A percentile compares a stretch with the other conserved stretches of the same genome.
These are phyloP conservation scores for Psophia crepitans DNA, from an alignment of 2,113 vertebrate genomes.

Conservation along the genomic window DNA sequence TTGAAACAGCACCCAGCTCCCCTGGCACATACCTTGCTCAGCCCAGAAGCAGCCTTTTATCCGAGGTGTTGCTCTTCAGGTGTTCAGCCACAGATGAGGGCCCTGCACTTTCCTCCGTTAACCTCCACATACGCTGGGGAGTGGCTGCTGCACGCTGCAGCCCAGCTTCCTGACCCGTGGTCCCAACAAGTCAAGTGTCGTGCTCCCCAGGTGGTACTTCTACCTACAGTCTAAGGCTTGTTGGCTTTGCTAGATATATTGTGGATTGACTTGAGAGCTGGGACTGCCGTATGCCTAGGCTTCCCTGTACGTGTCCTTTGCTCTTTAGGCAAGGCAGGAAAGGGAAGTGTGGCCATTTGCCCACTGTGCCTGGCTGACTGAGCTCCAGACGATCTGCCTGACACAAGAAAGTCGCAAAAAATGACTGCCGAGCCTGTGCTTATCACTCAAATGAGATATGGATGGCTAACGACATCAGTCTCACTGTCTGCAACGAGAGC, in stretches of 20 bases:
- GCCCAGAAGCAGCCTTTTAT: not conserved
- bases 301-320: not conserved
- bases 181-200: not conserved
- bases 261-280: not conserved
- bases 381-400: not conserved
- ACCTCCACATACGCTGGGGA: fast-evolving
- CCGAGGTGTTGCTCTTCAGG: not conserved
- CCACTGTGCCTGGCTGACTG: not conserved
- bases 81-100: not conserved
- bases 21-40: not conserved
- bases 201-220: not conserved
- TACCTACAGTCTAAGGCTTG: not conserved
- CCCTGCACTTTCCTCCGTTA: not conserved
- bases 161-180: not conserved
- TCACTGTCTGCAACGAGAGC: not conserved
- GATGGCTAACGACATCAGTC: not conserved
- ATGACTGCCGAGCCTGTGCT: not conserved
- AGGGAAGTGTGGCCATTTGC: not conserved
- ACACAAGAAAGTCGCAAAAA: not conserved
- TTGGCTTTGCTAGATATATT: not conserved
- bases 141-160: not conserved
- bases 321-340: not conserved
- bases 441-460: not conserved
- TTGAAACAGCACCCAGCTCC: not conserved
- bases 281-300: not conserved